phyloP scores from a whole-genome alignment of 1,140 invertebrate genomes.

The Drosophila funebris region DNA sequence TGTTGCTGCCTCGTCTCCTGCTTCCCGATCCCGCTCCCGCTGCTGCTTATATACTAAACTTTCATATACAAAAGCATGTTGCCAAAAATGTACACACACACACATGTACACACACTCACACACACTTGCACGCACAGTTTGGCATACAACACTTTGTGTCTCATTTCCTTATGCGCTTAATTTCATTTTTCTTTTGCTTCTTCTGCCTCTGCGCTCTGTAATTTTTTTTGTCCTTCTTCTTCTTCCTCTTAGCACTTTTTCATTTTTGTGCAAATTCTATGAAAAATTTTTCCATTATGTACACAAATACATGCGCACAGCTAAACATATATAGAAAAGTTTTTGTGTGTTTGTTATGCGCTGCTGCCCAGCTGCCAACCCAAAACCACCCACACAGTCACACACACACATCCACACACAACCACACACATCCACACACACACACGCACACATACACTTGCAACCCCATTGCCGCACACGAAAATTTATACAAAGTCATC shows the following conservation, averaged over 20 bases:
- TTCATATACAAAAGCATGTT: slow-evolving; percentile 64
- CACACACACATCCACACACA: slow-evolving; percentile 7
- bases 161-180: slow-evolving; percentile 81
- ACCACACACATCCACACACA: slow-evolving; percentile 4
- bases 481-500: slow-evolving; percentile 84
- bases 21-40: neutral
- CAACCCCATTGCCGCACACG: slow-evolving; percentile 79
- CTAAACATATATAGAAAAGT: slow-evolving; percentile 48
- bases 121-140: slow-evolving; percentile 15
- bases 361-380: slow-evolving; percentile 64
- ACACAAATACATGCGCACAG: slow-evolving; percentile 57
- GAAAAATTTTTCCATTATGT: slow-evolving; percentile 84
- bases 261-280: slow-evolving; percentile 84
- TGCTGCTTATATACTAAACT: slow-evolving; percentile 36
- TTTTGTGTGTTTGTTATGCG: slow-evolving; percentile 62
- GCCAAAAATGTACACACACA: slow-evolving; percentile 62
- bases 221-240: slow-evolving; percentile 45
- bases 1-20: slow-evolving; percentile 4
- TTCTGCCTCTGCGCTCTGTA: slow-evolving; percentile 15
- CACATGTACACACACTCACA: slow-evolving; percentile 47
- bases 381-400: slow-evolving; percentile 24
- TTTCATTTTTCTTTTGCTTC: slow-evolving; percentile 75
- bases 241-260: slow-evolving; percentile 67
- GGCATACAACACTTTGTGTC: slow-evolving; percentile 64
- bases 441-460: slow-evolving; percentile 50